Percentiles rank a stretch among this genome's conserved stretches.
phyloP scores from a whole-genome alignment of 1,140 invertebrate genomes.

The Drosophila kurseongensis region DNA sequence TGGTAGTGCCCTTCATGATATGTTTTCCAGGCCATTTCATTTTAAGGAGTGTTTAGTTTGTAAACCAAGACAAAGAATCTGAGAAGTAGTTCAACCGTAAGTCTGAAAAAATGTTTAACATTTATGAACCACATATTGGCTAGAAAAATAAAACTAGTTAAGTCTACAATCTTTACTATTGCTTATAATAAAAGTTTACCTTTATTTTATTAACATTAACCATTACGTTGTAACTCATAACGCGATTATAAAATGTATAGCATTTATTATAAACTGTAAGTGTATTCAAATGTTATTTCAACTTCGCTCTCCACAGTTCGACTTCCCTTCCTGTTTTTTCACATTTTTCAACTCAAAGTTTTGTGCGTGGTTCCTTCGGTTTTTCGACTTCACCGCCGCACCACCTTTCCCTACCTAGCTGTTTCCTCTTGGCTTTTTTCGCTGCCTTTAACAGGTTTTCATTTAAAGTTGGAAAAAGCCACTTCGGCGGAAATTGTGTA shows the following conservation, averaged over 20 bases:
- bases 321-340: slow-evolving; percentile 24
- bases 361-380: slow-evolving; percentile 66
- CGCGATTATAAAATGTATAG: too few species aligned
- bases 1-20: too few species aligned
- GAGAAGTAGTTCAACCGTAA: too few species aligned
- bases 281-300: neutral
- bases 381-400: neutral
- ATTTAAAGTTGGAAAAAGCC: slow-evolving; percentile 79
- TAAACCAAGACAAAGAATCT: too few species aligned
- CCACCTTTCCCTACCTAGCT: slow-evolving; percentile 3
- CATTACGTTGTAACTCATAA: too few species aligned
- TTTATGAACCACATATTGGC: too few species aligned
- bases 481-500: slow-evolving; percentile 77
- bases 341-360: slow-evolving; percentile 59
- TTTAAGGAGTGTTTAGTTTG: too few species aligned
- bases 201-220: too few species aligned
- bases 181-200: neutral
- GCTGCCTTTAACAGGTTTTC: slow-evolving; percentile 73
- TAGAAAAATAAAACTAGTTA: too few species aligned
- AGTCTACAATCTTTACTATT: too few species aligned
- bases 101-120: too few species aligned
- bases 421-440: slow-evolving; percentile 37
- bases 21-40: too few species aligned
- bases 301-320: slow-evolving; percentile 13
- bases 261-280: neutral